Evolutionary conservation across 2,888 invertebrate genomes (phyloP).

Genomic region (Leptopilina syphax): DNA sequence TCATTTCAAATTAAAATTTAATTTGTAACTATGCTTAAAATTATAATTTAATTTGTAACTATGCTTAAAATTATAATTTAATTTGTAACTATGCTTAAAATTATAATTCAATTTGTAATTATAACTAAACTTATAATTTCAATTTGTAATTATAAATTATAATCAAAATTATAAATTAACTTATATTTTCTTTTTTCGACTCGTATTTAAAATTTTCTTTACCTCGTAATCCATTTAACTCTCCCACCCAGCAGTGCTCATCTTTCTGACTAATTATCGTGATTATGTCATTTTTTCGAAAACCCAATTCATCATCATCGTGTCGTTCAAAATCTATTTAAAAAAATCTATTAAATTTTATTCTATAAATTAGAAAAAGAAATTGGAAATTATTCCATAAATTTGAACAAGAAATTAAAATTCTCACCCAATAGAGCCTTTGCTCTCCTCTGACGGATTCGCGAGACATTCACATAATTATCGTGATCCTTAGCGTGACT

Average conservation of each 20-base stretch:
- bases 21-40: no score
- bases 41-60: no score
- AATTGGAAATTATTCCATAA: no score
- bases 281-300: constrained; percentile 98
- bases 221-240: constrained; percentile 94
- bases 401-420: neutral
- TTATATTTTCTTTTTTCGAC: no score
- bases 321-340: constrained; percentile 94
- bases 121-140: no score
- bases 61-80: no score
- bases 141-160: no score
- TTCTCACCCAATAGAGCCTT: constrained; percentile 89
- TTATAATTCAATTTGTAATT: no score
- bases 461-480: constrained; percentile 94
- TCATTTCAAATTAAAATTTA: no score
- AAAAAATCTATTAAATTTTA: constrained; percentile 49
- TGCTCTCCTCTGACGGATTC: constrained; percentile 91
- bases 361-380: constrained; percentile 21
- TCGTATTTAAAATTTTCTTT: neutral
- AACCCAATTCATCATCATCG: constrained; percentile 98
- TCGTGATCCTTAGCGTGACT: constrained; percentile 96
- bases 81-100: no score
- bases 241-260: constrained; percentile 99
- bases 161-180: no score
- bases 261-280: constrained; percentile 98